Conservation (phyloP, 2,888 invertebrate genomes). For the Drosophila borealis region DNA sequence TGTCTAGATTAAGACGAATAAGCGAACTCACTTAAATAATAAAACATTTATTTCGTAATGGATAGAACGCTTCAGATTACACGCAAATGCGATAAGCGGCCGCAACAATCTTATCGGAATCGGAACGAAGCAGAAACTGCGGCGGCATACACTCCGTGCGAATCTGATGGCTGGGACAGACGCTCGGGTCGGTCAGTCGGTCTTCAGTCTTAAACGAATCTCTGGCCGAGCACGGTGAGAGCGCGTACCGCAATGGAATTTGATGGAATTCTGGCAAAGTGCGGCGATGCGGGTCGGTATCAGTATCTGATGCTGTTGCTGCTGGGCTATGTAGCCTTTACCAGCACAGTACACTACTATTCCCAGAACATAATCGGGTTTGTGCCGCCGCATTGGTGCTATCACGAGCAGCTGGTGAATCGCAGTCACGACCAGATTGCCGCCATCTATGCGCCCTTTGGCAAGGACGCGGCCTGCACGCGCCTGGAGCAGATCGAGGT, state of each 20-base stretch:
- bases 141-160: slow-evolving; percentile 25
- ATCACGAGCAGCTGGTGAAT: slow-evolving; percentile 73
- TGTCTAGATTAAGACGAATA: slow-evolving; percentile 62
- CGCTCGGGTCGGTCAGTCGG: slow-evolving; percentile 6
- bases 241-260: slow-evolving; percentile 81
- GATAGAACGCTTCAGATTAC: slow-evolving; percentile 17
- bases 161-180: slow-evolving; percentile 28
- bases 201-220: slow-evolving; percentile 68
- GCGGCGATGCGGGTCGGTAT: slow-evolving; percentile 86
- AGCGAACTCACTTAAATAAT: slow-evolving; percentile 71
- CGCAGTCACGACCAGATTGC: slow-evolving; percentile 74
- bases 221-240: slow-evolving; percentile 43
- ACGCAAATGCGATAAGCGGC: slow-evolving; percentile 54
- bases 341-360: slow-evolving; percentile 87
- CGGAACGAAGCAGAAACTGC: slow-evolving; percentile 22
- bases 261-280: slow-evolving; percentile 85
- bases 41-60: slow-evolving; percentile 59
- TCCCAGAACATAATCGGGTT: slow-evolving; percentile 87
- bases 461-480: slow-evolving; percentile 75
- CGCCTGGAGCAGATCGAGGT: slow-evolving; percentile 61
- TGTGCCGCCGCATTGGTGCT: slow-evolving; percentile 85
- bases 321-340: slow-evolving; percentile 86
- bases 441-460: slow-evolving; percentile 73
- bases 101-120: slow-evolving; percentile 66
- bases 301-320: slow-evolving; percentile 86